Evolutionary conservation across 2,113 vertebrate species (phyloP), one percentile per base, ranked within the genome.

Genomic region (Pagrus major): DNA sequence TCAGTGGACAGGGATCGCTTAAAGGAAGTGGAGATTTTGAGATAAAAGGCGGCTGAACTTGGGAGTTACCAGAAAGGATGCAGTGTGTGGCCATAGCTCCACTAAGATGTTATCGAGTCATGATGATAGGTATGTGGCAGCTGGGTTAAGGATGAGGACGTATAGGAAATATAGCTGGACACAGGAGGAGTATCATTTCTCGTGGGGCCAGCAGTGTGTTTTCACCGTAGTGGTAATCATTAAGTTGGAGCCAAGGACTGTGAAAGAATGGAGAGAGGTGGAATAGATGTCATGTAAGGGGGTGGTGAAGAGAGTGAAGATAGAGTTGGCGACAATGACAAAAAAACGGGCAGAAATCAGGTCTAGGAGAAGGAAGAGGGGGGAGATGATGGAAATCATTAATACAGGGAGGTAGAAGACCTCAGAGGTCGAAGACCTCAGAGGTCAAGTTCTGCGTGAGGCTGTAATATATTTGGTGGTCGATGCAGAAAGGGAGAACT

Each of bases 171-270:
- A 56, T 23, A 10, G 23, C 3, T 9, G 12, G 29, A n/a, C 12
- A 33, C 35, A 39, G 9, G 16, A 46, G 15, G 6, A 41, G 20
- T 23, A 27, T 66, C 20, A 83, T 60, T 70, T 74, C 25, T 55
- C 47, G 10, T 21, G 23, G 33, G 15, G 12, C 16, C 9, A 18
- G 16, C 18, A 39, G 52, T 56, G 29, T 66, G 47, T 49, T 68
- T 56, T 51, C 49, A 69, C 29, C 3, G n/a, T 58, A 67, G 77
- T 74, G 51, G 55, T 23, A 21, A 59, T 80, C 42, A 54, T 7
- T 5, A 33, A 35, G 16, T 14, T 1, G 49, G 27, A 46, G 20
- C 9, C 47, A 65, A 67, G 10, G 55, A 47, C 16, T 37, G 20
- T 7, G 23, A 77, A 61, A 65, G 31, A 78, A 16, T 25, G 27